Base-by-base conservation (phyloP, 2,888 invertebrate genomes). In the Zaprionus obscuricornis region DNA sequence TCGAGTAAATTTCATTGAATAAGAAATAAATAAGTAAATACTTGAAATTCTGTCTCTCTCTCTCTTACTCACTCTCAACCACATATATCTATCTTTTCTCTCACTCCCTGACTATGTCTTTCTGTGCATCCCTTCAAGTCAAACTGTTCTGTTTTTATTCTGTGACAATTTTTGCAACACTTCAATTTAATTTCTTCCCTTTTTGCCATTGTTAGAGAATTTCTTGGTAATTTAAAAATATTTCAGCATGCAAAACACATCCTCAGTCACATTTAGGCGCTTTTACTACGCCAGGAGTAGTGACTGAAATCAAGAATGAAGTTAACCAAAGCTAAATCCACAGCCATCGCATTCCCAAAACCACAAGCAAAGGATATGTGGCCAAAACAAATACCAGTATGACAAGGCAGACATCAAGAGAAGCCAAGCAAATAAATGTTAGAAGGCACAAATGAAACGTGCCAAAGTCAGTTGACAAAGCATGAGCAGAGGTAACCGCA, bases 11-110 rank as follows among this genome's bases (percentile, higher is more conserved):
- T 75, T 69, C 74, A 69, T 69, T 77, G 60, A 85, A 74, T 66
- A 71, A 65, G 75, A 73, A 85, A 82, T 86, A 86, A 85, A 86
- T 85, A 83, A 83, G 85, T 78, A 83, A 83, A 83, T 83, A 75
- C 73, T 85, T 83, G 67, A 69, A 67, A 84, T 37, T 77, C 62
- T 45, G 57, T 57, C 55, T 34, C 18, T 17, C n/a, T 6, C 50
- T 14, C 27, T 40, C 10, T 24, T 3, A 13, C 17, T 16, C 8
- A 5, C 27, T 54, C 26, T 20, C 36, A 45, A 52, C 42, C 3
- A 7, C 18, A 16, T 36, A 2, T 36, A 2, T 17, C 14, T 27
- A n/a, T n/a, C n/a, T n/a, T 42, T 52, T 39, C 22, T 39, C 43
- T 40, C 52, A 13, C 31, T 14, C 20, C 7, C n/a, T 26, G 1